A percentile compares a stretch with the other conserved stretches of the same genome.
Conservation (phyloP, 2,888 invertebrate genomes). For the Pristionchus maxplancki region DNA sequence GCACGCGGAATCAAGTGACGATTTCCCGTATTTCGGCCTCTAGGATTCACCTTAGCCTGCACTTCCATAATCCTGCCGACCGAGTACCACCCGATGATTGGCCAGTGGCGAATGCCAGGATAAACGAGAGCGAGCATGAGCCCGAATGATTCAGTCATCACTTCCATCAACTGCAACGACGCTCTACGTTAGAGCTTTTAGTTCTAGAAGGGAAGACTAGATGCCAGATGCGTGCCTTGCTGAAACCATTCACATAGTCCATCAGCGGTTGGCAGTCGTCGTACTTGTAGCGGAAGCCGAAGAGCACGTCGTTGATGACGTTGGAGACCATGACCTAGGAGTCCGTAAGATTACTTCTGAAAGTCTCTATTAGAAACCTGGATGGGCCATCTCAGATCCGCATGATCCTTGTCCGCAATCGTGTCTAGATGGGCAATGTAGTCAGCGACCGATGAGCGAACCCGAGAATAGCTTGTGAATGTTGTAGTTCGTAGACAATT, state of each 20-base stretch:
- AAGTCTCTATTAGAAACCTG: background rate
- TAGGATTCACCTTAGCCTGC: background rate
- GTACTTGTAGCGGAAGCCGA: slow-evolving; percentile 59
- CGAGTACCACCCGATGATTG: background rate
- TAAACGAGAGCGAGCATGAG: background rate
- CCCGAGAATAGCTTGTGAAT: background rate
- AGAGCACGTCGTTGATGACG: slow-evolving; percentile 63
- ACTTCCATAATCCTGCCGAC: background rate
- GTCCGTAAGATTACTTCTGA: too few species aligned
- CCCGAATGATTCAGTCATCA: background rate
- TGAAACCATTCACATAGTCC: slow-evolving; percentile 53
- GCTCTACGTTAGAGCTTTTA: too few species aligned
- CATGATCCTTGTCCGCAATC: background rate
- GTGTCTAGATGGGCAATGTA: background rate
- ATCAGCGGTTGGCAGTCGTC: slow-evolving; percentile 57
- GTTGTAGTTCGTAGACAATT: too few species aligned
- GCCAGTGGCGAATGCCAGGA: background rate
- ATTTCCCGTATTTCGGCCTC: too few species aligned
- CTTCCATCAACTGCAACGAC: background rate
- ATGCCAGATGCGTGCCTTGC: background rate
- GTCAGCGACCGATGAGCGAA: background rate
- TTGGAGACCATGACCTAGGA: slow-evolving; percentile 62
- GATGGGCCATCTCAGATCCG: background rate
- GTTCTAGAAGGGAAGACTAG: too few species aligned
- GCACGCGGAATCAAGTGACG: too few species aligned